Base-by-base conservation (phyloP, 2,888 invertebrate genomes). In the Cantharis rustica region DNA sequence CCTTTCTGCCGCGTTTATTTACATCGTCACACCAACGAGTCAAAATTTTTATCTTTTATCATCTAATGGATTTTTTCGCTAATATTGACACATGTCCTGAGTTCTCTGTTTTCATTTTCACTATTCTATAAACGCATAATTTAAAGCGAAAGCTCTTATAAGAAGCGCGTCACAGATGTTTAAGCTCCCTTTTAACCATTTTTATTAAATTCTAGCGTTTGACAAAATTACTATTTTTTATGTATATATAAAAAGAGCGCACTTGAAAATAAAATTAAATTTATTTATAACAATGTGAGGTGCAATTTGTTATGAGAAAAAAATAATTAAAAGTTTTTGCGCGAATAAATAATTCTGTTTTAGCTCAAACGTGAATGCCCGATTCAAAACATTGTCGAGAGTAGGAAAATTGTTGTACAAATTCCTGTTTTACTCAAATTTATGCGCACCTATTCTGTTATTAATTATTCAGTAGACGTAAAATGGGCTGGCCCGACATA, bases 1-100 rank as follows among this genome's bases (percentile, higher is more conserved):
- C 66, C 69, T 70, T 74, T 69, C 64, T 23, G 26, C 16, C 64
- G 31, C 70, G 70, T 74, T 62, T 74, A 70, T 74, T 74, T 74
- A 74, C 74, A 69, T 70, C 74, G 20, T 63, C 64, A 70, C 74
- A 61, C 47, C 64, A 63, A 61, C 27, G 69, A 69, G 70, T 70
- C 70, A 9, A 70, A 75, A 75, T 75, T 75, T 75, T 75, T 75
- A n/a, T 47, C 75, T 71, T 71, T 75, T 71, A 71, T 71, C 68
- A 68, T 26, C 68, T 71, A 75, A 75, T 75, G 75, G 71, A 61
- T 75, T 75, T 75, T 71, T 61, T 71, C 20, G 66, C 75, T 71
- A 75, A 75, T 75, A 75, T 75, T 75, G 75, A 75, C 75, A 16
- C 26, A 68, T 68, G 68, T 75, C 71, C 71, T 71, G 71, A 71